Conservation (phyloP, 2,888 invertebrate genomes). For the Piscicola geometra region DNA sequence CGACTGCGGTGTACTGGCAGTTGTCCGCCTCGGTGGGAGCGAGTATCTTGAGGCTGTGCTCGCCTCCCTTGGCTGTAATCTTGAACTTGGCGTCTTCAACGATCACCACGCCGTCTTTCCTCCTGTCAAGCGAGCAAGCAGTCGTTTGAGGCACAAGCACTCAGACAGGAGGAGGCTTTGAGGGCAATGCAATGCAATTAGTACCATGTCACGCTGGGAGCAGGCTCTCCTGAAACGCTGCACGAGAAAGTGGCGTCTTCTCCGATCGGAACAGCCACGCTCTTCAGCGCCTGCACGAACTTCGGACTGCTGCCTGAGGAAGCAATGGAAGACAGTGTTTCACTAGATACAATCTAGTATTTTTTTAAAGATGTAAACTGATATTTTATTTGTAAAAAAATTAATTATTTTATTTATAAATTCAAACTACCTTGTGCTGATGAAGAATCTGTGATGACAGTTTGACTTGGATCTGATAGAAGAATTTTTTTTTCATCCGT, state of each 20-base stretch:
- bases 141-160: background rate
- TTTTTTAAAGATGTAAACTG: too few species aligned
- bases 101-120: background rate
- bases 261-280: background rate
- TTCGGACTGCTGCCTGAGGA: background rate
- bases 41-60: background rate
- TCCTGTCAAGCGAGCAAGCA: background rate
- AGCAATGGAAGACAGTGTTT: too few species aligned
- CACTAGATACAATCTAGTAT: too few species aligned
- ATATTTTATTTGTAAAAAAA: too few species aligned
- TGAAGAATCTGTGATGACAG: too few species aligned
- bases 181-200: background rate
- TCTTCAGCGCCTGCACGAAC: conserved; percentile 10
- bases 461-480: too few species aligned
- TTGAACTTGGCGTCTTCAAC: conserved; percentile 8
- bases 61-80: background rate
- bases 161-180: background rate
- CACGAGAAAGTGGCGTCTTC: conserved; percentile 10
- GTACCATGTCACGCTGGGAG: conserved; percentile 9
- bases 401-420: too few species aligned
- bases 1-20: conserved; percentile 17
- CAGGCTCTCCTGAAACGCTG: conserved; percentile 17
- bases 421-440: too few species aligned
- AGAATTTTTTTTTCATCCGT: too few species aligned
- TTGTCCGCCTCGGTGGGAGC: conserved; percentile 11